Base-by-base conservation (phyloP, 2,797 vertebrate species). In the Anabacerthia variegaticeps region DNA sequence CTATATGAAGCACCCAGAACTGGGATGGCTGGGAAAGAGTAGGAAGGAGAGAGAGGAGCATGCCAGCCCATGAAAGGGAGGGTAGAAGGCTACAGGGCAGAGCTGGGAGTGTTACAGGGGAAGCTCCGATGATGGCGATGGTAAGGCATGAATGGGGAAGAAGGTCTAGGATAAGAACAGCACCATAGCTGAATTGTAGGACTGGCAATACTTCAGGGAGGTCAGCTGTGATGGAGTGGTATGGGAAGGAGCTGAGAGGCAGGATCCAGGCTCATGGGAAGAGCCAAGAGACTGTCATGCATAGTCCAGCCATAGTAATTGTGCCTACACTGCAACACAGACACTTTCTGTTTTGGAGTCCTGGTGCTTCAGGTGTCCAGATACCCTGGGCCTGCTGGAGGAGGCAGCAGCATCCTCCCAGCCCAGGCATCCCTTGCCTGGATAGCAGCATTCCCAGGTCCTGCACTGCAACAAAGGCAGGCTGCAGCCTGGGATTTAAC, bases 231-330 rank as follows among this genome's bases (percentile, higher is more conserved):
- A 48, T 49, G 49, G 34, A 2, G 0, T 52, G 37, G 51, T 30
- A 34, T 20, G 72, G 37, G 16, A 75, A 88, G 48, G 46, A 74
- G 51, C 41, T 55, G 51, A 65, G 54, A 27, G 41, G 32, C 23
- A 61, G 62, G 8, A 43, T 37, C 12, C 62, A 82, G 32, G 23
- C 28, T 71, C 14, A 9, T 9, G 17, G 34, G 22, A 79, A 72
- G 28, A 58, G 52, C 28, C 72, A 66, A 61, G 24, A 65, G n/a
- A 17, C 46, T 61, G 55, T 36, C 2, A 2, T 30, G 30, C 6
- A 4, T 2, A 41, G 54, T 30, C 30, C 52, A 75, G 63, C 7
- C 3, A 0, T n/a, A 56, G 11, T 9, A n/a, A 24, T 36, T 24
- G 34, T 58, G 48, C 34, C 75, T 68, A 34, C 26, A 13, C 26